phyloP scores from a whole-genome alignment of 2,113 vertebrate genomes.

The Micronycteris hirsuta region DNA sequence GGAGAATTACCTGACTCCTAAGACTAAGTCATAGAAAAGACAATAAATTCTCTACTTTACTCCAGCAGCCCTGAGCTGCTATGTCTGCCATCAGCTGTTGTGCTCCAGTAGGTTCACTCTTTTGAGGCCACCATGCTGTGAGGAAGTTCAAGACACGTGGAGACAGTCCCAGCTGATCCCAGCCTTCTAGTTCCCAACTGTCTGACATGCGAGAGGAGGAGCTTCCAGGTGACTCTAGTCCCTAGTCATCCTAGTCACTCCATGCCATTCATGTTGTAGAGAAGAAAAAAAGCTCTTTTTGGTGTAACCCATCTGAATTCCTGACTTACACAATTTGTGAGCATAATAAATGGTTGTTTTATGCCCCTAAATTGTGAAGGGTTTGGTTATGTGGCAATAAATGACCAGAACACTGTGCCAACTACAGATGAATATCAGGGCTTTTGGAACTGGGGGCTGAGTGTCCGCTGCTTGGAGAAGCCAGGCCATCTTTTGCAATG shows the following conservation, averaged over 20 bases:
- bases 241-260: not conserved
- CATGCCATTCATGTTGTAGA: not conserved
- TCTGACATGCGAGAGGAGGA: not conserved
- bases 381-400: not conserved
- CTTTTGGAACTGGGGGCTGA: not conserved
- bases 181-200: not conserved
- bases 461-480: not conserved
- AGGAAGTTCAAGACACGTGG: not conserved
- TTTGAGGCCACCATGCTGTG: not conserved
- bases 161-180: not conserved
- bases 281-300: not conserved
- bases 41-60: not conserved
- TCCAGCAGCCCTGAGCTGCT: not conserved
- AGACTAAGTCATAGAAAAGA: not conserved
- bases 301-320: not conserved
- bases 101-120: not conserved
- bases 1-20: rapidly evolving
- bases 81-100: not conserved
- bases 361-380: not conserved
- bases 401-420: not conserved
- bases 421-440: not conserved
- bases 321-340: not conserved
- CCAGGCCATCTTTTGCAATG: not conserved
- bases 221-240: not conserved
- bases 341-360: not conserved